Evolutionary conservation across 2,113 vertebrate genomes (phyloP).

Genomic region (Baryphthengus martii): DNA sequence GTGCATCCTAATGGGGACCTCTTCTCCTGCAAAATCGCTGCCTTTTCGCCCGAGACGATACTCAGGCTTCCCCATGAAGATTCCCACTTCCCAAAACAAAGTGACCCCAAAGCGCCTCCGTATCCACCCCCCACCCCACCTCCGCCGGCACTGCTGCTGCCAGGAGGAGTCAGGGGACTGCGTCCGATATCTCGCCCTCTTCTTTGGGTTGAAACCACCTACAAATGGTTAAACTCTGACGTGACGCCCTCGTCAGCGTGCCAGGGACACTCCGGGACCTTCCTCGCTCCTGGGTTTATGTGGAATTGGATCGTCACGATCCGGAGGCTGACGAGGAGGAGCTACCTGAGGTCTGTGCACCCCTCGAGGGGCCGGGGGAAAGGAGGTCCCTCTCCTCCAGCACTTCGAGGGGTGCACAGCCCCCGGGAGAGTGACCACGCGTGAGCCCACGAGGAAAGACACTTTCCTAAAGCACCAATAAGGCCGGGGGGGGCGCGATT

Average conservation of each 20-base stretch:
- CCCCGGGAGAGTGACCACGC: background rate
- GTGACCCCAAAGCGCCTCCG: background rate
- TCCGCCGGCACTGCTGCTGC: too few relatives aligned
- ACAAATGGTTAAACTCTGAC: constrained; percentile 54
- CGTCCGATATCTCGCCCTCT: background rate
- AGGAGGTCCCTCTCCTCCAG: too few relatives aligned
- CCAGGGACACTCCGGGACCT: background rate
- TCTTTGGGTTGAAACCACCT: background rate
- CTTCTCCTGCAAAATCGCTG: background rate
- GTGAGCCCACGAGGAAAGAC: background rate
- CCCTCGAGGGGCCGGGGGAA: background rate
- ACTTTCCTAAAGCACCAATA: background rate
- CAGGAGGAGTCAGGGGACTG: background rate
- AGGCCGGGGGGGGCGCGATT: accelerated
- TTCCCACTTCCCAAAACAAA: too few relatives aligned
- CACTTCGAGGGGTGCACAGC: background rate
- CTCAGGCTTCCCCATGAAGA: background rate
- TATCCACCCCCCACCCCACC: background rate
- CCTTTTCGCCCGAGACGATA: background rate
- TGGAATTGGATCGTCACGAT: background rate
- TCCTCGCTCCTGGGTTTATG: background rate
- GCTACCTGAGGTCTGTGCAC: background rate
- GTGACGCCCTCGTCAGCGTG: constrained; percentile 15
- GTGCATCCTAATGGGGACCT: accelerated
- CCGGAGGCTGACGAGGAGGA: background rate